A percentile compares a stretch with the other conserved stretches of the same genome.
These are phyloP conservation scores for Lycorma delicatula DNA, from an alignment of 1,140 invertebrate genomes.

Conservation along the genomic window DNA sequence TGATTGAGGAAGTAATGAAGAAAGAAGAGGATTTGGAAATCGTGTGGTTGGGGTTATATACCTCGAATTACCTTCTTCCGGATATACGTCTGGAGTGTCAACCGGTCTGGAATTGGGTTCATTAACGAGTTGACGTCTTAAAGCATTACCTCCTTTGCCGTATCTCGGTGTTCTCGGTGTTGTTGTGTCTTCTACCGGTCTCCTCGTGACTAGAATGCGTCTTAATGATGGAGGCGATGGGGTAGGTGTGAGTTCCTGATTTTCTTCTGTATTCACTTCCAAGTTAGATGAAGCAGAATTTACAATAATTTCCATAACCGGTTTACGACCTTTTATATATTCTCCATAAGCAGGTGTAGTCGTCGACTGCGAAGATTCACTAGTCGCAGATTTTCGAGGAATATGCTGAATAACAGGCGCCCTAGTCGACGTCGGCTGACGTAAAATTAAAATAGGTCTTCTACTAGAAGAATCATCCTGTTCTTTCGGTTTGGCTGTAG, in stretches of 20 bases:
- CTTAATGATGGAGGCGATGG: constrained; percentile 37
- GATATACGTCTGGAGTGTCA: constrained; percentile 31
- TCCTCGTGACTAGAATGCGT: constrained; percentile 39
- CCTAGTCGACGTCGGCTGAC: constrained; percentile 16
- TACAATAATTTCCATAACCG: constrained; percentile 37
- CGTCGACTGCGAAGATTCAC: not conserved
- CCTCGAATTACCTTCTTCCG: constrained; percentile 30
- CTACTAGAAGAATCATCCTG: constrained; percentile 41
- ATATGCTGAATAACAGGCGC: constrained; percentile 25
- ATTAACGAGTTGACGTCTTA: constrained; percentile 47
- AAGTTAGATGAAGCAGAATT: constrained; percentile 31
- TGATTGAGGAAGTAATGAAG: constrained; percentile 9
- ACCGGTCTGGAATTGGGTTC: constrained; percentile 27
- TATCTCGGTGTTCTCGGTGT: constrained; percentile 37
- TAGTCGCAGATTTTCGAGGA: constrained; percentile 13
- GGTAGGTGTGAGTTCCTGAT: constrained; percentile 21
- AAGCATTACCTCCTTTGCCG: constrained; percentile 41
- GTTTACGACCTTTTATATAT: constrained; percentile 36
- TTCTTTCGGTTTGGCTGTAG: constrained; percentile 29
- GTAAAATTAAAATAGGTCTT: constrained; percentile 20
- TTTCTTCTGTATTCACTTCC: constrained; percentile 8
- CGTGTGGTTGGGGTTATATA: constrained; percentile 41
- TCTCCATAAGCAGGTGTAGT: constrained; percentile 21
- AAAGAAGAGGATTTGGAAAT: constrained; percentile 20
- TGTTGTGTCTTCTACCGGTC: constrained; percentile 38